phyloP scores from a whole-genome alignment of 1,140 invertebrate genomes.

The Tetramorium simillimum region DNA sequence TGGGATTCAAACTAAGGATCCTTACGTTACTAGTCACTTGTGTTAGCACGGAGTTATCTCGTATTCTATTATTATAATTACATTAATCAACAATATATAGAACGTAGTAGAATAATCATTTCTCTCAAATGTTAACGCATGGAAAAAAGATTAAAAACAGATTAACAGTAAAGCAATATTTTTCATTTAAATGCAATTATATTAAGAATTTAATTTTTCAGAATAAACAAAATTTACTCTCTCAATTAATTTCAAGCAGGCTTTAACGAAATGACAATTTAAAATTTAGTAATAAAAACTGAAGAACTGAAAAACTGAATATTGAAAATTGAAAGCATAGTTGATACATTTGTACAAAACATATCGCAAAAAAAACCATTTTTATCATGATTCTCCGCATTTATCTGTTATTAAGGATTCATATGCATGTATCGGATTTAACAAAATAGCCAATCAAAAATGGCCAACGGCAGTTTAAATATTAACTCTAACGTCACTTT shows the following conservation, averaged over 20 bases:
- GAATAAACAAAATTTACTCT: not conserved
- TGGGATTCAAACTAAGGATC: no score
- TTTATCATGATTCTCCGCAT: not conserved
- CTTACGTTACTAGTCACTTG: no score
- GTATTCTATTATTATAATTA: not conserved
- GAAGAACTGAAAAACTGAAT: not conserved
- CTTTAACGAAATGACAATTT: not conserved
- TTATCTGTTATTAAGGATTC: not conserved
- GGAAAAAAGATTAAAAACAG: not conserved
- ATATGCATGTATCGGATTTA: not conserved
- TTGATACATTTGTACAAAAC: not conserved
- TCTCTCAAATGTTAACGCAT: not conserved
- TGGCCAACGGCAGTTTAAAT: not conserved
- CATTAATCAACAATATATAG: not conserved
- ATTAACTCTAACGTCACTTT: slow-evolving; percentile 4
- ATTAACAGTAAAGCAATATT: not conserved
- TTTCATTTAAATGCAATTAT: slow-evolving; percentile 6
- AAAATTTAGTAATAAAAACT: not conserved
- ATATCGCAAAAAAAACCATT: not conserved
- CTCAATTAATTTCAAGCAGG: not conserved
- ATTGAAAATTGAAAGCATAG: not conserved
- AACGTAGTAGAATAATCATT: not conserved
- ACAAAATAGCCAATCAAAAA: slow-evolving; percentile 24
- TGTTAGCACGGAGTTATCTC: no score
- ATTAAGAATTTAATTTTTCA: not conserved